A percentile compares a stretch with the other conserved stretches of the same genome.
These are phyloP conservation scores for Crotalus tigris DNA, from an alignment of 2,113 vertebrate genomes.

Conservation along the genomic window DNA sequence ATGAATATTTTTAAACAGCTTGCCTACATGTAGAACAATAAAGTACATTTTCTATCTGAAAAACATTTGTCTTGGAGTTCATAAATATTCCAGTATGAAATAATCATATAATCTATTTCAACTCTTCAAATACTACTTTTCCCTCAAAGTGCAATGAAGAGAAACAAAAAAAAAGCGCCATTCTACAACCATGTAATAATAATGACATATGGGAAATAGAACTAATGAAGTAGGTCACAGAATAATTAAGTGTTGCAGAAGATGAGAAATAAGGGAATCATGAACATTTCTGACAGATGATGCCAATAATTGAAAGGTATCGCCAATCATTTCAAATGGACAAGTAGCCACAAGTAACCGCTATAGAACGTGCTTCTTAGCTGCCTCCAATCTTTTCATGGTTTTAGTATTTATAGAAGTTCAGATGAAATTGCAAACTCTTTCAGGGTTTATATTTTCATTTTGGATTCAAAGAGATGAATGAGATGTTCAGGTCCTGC, in stretches of 20 bases:
- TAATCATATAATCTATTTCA: constrained; percentile 1
- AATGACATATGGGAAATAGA: constrained; percentile 27
- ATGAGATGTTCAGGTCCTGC: neutral
- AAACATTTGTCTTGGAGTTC: neutral
- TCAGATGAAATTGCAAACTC: constrained; percentile 2
- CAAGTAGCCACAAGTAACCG: neutral
- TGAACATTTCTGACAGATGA: constrained; percentile 13
- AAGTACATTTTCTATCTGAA: neutral
- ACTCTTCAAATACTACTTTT: neutral
- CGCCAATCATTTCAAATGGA: constrained; percentile 27
- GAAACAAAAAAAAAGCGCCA: neutral
- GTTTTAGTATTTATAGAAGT: neutral
- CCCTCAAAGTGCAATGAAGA: neutral
- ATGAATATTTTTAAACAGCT: neutral
- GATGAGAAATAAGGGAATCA: constrained; percentile 21
- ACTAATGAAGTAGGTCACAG: constrained; percentile 21
- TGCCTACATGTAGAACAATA: neutral
- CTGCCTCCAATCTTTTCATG: neutral
- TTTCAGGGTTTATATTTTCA: neutral
- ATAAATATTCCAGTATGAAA: constrained; percentile 4
- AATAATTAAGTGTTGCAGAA: constrained; percentile 24
- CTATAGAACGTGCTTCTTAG: neutral
- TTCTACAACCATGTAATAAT: constrained; percentile 13
- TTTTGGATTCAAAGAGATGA: neutral
- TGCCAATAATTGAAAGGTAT: constrained; percentile 9